A percentile compares a stretch with the other conserved stretches of the same genome.
Conservation (phyloP, 2,888 invertebrate genomes). For the Xestia xanthographa region DNA sequence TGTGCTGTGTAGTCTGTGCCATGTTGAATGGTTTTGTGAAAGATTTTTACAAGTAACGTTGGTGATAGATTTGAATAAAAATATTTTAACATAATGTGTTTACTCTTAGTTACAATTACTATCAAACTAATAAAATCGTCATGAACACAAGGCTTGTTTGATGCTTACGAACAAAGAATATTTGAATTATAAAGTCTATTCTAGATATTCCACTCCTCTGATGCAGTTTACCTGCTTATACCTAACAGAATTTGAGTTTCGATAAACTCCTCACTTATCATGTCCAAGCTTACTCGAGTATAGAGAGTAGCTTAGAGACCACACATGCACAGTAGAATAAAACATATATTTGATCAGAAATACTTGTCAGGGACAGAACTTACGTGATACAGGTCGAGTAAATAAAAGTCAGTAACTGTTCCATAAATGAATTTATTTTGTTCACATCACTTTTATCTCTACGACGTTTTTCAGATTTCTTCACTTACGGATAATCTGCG, state of each 20-base stretch:
- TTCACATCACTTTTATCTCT: constrained; percentile 52
- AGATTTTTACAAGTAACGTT: constrained; percentile 45
- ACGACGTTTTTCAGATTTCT: constrained; percentile 36
- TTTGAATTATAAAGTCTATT: too few species aligned
- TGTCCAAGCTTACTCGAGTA: background rate
- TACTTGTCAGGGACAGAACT: constrained; percentile 13
- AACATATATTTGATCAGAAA: background rate
- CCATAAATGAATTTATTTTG: constrained; percentile 48
- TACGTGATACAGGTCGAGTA: constrained; percentile 2
- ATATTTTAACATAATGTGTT: background rate
- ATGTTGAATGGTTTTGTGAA: constrained; percentile 29
- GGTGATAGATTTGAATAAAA: constrained; percentile 50
- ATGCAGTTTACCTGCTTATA: background rate
- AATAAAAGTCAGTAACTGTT: constrained; percentile 40
- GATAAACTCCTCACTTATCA: background rate
- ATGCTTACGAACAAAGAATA: background rate
- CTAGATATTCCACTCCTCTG: background rate
- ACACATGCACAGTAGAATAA: background rate
- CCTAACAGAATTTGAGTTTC: background rate
- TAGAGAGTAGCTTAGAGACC: background rate
- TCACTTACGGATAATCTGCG: constrained; percentile 79
- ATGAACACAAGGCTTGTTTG: background rate
- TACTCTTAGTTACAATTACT: background rate
- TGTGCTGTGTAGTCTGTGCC: constrained; percentile 34
- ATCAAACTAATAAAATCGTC: background rate